A percentile compares a stretch with the other conserved stretches of the same genome.
Conservation (phyloP, 2,888 invertebrate genomes). For the Phyllotreta cruciferae region DNA sequence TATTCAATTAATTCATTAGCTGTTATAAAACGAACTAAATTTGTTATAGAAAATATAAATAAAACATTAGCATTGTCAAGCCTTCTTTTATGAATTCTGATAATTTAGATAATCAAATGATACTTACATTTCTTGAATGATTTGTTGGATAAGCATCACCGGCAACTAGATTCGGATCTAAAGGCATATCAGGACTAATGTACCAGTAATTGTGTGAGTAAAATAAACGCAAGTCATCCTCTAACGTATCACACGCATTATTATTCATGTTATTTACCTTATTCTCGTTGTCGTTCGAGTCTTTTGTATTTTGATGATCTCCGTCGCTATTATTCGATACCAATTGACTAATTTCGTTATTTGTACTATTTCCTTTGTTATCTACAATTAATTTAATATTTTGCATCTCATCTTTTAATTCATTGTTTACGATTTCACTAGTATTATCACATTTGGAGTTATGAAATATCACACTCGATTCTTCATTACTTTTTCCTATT, state of each 20-base stretch:
- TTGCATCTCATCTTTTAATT: slow-evolving; percentile 38
- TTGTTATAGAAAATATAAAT: no score
- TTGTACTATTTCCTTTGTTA: slow-evolving; percentile 30
- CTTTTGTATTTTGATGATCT: slow-evolving; percentile 18
- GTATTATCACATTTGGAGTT: slow-evolving; percentile 42
- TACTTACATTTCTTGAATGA: slow-evolving; percentile 31
- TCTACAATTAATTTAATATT: slow-evolving; percentile 32
- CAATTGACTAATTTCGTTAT: slow-evolving; percentile 30
- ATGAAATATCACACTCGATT: slow-evolving; percentile 40
- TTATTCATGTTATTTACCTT: slow-evolving; percentile 43
- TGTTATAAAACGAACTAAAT: no score
- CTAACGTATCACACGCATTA: slow-evolving; percentile 45
- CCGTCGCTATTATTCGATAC: slow-evolving; percentile 26
- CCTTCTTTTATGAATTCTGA: background rate
- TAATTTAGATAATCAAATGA: slow-evolving; percentile 6
- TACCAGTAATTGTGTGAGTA: slow-evolving; percentile 67
- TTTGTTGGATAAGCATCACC: slow-evolving; percentile 38
- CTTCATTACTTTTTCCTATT: slow-evolving; percentile 16
- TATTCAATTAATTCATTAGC: no score
- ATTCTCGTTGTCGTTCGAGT: slow-evolving; percentile 29
- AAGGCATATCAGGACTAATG: slow-evolving; percentile 62
- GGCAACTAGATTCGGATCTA: slow-evolving; percentile 60
- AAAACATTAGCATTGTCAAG: slow-evolving; percentile 1
- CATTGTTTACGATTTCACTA: slow-evolving; percentile 36
- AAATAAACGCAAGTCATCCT: slow-evolving; percentile 60